Base-by-base conservation (phyloP, 2,113 vertebrate genomes). In the Megaceryle torquata region DNA sequence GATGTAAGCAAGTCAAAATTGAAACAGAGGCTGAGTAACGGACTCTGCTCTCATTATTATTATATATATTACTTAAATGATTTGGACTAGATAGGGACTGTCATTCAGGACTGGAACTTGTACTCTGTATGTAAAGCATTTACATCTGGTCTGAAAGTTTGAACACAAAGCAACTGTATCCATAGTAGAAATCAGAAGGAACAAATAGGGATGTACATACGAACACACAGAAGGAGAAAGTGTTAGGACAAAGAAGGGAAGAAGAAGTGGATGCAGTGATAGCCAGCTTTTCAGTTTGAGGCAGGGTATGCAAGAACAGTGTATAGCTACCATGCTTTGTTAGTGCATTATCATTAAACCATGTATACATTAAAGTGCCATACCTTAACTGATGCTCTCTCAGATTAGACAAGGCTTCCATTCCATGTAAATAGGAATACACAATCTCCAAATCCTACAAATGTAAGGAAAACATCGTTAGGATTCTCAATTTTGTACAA, bases 401-500 rank as follows among this genome's bases (percentile, higher is more conserved):
- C 84, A 99, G 98, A 97, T 99, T 99, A 77, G 99, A 99, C 91
- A 99, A 97, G 37, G 99, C 99, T 97, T 99, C 99, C 99, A 99
- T 99, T 35, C 99, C 99, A 57, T 99, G 99, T 75, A 99, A 98
- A 95, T 99, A 99, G 0, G 99, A 99, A 97, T 99, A 99, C 24
- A 99, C 99, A 24, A 99, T 99, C 97, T 99, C 99, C 98, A 99
- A 97, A 96, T 99, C 99, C 99, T 99, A 97, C 48, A 96, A 97
- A 97, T 48, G 86, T 59, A 94, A 84, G 68, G 24, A 71, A 97
- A 87, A 94, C 15, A 26, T 26, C 65, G 92, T 96, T 95, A 97
- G 67, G 37, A 70, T 59, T 92, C 11, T 93, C 46, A 31, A 3
- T 56, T 84, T 39, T 15, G 41, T 67, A 70, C 14, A 31, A 26